Conservation (phyloP, 1,140 invertebrate genomes). For the Ganaspis sp. region DNA sequence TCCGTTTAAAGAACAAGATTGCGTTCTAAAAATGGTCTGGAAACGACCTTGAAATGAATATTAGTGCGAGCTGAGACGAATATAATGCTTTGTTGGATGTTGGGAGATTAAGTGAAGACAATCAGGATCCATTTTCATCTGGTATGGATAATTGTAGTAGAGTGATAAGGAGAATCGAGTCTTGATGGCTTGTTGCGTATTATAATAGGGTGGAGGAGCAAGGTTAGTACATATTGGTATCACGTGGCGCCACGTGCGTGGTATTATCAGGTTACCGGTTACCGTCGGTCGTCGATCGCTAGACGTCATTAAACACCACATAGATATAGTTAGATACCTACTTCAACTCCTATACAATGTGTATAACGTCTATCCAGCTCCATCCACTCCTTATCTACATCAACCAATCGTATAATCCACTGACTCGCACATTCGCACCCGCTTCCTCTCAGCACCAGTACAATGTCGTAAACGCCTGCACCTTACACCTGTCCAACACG, state of each 20-base stretch:
- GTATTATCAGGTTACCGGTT: constrained; percentile 62
- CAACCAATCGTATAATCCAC: constrained; percentile 28
- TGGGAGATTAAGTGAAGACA: background rate
- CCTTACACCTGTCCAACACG: constrained; percentile 25
- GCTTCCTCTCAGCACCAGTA: constrained; percentile 15
- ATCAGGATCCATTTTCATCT: background rate
- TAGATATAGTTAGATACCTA: background rate
- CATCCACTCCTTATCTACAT: constrained; percentile 18
- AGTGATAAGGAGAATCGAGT: constrained; percentile 1
- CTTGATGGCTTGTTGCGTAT: background rate
- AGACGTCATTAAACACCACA: constrained; percentile 60
- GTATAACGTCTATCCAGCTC: background rate
- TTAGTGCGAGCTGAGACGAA: background rate
- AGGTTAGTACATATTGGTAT: constrained; percentile 54
- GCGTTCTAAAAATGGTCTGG: background rate
- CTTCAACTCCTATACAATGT: background rate
- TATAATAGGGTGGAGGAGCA: background rate
- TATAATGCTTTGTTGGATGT: background rate
- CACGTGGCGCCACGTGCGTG: constrained; percentile 66
- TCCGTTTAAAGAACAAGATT: no score
- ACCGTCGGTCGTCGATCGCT: constrained; percentile 45
- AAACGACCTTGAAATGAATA: background rate
- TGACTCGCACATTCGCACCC: constrained; percentile 9
- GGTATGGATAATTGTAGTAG: background rate
- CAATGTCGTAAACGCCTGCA: constrained; percentile 29